Conservation (phyloP, 2,797 vertebrate species). For the Acomys russatus region DNA sequence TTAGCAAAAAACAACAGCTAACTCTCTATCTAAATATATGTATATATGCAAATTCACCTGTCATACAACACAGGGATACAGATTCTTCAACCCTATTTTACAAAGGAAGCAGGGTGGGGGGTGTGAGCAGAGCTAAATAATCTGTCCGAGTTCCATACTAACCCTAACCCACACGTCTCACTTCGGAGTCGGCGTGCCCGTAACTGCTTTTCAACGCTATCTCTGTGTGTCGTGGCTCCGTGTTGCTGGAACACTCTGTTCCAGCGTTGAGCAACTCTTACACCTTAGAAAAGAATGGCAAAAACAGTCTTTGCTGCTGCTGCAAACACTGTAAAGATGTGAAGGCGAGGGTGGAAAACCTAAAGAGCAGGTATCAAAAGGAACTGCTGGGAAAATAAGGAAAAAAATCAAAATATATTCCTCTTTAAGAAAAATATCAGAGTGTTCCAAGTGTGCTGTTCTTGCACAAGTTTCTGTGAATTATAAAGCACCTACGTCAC, state of each 20-base stretch:
- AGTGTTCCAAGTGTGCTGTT: slow-evolving; percentile 29
- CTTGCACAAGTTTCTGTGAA: slow-evolving; percentile 66
- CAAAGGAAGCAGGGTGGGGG: not conserved
- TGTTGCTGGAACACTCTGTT: slow-evolving; percentile 24
- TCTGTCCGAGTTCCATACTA: slow-evolving; percentile 29
- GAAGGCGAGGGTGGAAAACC: not conserved
- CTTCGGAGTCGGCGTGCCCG: not conserved
- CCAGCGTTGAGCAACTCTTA: slow-evolving; percentile 57
- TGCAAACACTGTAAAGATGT: slow-evolving; percentile 33
- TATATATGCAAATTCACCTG: not conserved
- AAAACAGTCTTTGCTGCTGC: not conserved
- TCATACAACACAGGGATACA: not conserved
- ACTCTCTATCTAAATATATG: not conserved
- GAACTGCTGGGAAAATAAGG: slow-evolving; percentile 59
- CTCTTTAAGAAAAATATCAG: slow-evolving; percentile 32
- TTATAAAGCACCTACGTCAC: slow-evolving; percentile 52
- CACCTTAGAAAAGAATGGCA: slow-evolving; percentile 16
- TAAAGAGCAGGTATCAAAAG: slow-evolving; percentile 8
- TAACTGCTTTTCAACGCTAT: slow-evolving; percentile 33
- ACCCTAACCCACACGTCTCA: not conserved
- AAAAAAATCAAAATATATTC: slow-evolving; percentile 49
- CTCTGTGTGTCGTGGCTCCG: not conserved
- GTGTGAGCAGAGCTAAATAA: not conserved
- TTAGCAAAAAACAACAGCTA: not conserved
- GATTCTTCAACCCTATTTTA: slow-evolving; percentile 31